phyloP scores from a whole-genome alignment of 1,140 invertebrate species.

The Subanguina moxae region DNA sequence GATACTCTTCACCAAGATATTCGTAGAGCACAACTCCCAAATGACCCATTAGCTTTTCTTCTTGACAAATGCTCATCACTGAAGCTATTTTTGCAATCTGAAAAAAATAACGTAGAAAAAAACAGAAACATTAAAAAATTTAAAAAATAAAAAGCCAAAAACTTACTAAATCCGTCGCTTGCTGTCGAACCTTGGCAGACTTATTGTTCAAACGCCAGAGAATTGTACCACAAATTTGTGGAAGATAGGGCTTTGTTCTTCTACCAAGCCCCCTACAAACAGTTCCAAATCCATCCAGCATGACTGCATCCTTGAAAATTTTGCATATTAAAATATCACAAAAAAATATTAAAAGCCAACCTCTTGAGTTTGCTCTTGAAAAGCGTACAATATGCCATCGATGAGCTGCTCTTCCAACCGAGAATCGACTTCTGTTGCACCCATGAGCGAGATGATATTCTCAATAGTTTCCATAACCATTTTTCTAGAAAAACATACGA shows the following conservation, averaged over 20 bases:
- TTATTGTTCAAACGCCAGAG: slow-evolving; percentile 99
- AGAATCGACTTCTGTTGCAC: slow-evolving; percentile 94
- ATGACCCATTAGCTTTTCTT: slow-evolving; percentile 99
- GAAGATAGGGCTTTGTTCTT: slow-evolving; percentile 92
- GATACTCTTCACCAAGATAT: slow-evolving; percentile 98
- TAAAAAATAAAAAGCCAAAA: slow-evolving; percentile 17
- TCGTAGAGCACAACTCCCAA: slow-evolving; percentile 96
- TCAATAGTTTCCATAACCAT: slow-evolving; percentile 99
- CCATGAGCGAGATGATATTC: slow-evolving; percentile 92
- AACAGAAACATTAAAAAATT: no score
- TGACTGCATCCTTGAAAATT: slow-evolving; percentile 87
- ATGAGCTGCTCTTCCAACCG: slow-evolving; percentile 95
- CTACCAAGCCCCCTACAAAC: slow-evolving; percentile 96
- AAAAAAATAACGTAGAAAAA: slow-evolving; percentile 31
- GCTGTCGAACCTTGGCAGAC: slow-evolving; percentile 96
- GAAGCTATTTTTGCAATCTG: slow-evolving; percentile 90
- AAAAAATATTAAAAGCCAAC: slow-evolving; percentile 61
- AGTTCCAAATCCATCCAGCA: slow-evolving; percentile 98
- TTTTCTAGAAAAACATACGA: slow-evolving; percentile 67
- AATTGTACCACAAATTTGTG: slow-evolving; percentile 99
- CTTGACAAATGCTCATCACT: slow-evolving; percentile 86
- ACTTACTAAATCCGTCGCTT: slow-evolving; percentile 82
- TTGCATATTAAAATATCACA: slow-evolving; percentile 7
- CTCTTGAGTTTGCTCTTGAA: slow-evolving; percentile 98
- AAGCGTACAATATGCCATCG: slow-evolving; percentile 97